Conservation (phyloP, 2,113 vertebrate genomes). For the Platycercus adscitus region DNA sequence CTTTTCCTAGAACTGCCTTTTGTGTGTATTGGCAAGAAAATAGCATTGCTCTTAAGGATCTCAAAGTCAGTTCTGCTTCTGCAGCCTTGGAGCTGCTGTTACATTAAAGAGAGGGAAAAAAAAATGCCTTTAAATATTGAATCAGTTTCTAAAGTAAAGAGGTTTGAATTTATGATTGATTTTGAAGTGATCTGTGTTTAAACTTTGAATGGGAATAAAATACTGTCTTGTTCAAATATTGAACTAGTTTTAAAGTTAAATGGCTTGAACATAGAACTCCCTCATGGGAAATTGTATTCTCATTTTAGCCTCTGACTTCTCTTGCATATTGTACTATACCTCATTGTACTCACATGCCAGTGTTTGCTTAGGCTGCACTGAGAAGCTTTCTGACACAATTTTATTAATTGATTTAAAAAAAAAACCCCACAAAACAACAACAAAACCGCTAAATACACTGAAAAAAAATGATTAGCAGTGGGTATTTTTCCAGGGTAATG, state of each 20-base stretch:
- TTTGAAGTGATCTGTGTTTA: constrained; percentile 47
- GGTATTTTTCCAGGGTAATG: neutral
- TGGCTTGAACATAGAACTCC: constrained; percentile 43
- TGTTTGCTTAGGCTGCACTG: constrained; percentile 16
- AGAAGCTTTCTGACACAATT: neutral
- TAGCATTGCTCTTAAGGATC: constrained; percentile 41
- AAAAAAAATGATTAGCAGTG: constrained; percentile 33
- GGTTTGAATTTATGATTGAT: constrained; percentile 56
- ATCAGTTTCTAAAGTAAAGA: constrained; percentile 59
- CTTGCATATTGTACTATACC: constrained; percentile 31
- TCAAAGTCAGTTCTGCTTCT: constrained; percentile 40
- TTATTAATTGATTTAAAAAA: constrained; percentile 4
- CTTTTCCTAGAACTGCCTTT: constrained; percentile 46
- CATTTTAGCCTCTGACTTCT: constrained; percentile 29
- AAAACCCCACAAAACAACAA: neutral
- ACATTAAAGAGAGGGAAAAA: neutral
- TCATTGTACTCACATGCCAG: constrained; percentile 23
- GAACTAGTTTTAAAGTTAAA: constrained; percentile 71
- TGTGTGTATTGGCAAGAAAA: constrained; percentile 37
- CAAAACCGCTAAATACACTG: neutral
- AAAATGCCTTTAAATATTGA: constrained; percentile 43
- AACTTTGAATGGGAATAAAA: constrained; percentile 65
- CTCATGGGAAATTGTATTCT: constrained; percentile 69
- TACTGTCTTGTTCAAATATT: constrained; percentile 70
- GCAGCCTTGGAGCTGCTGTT: constrained; percentile 27